A percentile compares a stretch with the other conserved stretches of the same genome.
Conservation (phyloP, 2,888 invertebrate genomes). For the Temnothorax rugatulus region DNA sequence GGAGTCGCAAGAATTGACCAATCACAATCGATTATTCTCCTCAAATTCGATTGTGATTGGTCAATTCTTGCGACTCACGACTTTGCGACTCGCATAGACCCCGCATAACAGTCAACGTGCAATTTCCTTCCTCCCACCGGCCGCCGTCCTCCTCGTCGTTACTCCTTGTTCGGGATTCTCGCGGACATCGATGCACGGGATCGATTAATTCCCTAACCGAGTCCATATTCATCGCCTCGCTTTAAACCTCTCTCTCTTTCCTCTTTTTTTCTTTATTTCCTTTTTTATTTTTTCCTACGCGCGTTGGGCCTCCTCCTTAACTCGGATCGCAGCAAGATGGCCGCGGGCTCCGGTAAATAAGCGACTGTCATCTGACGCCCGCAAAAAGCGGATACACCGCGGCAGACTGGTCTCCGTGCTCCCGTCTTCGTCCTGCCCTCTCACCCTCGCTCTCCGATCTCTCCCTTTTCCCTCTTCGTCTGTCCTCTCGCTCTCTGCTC, state of each 20-base stretch:
- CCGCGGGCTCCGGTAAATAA: conserved; percentile 85
- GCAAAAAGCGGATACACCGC: conserved; percentile 85
- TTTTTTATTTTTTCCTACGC: conserved; percentile 58
- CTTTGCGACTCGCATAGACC: no score
- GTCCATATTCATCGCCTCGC: conserved; percentile 76
- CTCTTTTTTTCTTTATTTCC: conserved; percentile 24
- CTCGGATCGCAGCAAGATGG: conserved; percentile 85
- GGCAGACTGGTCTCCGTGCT: conserved; percentile 81
- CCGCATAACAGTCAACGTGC: not conserved
- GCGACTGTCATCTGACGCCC: conserved; percentile 86
- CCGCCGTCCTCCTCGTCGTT: conserved; percentile 64
- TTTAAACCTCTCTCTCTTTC: conserved; percentile 54
- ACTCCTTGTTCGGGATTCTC: conserved; percentile 70
- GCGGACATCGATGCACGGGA: conserved; percentile 82
- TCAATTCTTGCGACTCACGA: no score
- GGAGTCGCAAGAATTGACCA: no score
- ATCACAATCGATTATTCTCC: no score
- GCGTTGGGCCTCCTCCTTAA: conserved; percentile 81
- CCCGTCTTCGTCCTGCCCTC: conserved; percentile 61
- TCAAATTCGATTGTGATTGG: no score
- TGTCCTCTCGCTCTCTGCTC: conserved; percentile 42
- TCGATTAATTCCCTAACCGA: conserved; percentile 83
- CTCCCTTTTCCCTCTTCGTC: conserved; percentile 55
- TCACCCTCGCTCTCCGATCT: conserved; percentile 60
- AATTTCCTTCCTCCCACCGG: conserved; percentile 30